These are phyloP conservation scores for Grus americana DNA, from an alignment of 2,113 vertebrate species.

Conservation along the genomic window DNA sequence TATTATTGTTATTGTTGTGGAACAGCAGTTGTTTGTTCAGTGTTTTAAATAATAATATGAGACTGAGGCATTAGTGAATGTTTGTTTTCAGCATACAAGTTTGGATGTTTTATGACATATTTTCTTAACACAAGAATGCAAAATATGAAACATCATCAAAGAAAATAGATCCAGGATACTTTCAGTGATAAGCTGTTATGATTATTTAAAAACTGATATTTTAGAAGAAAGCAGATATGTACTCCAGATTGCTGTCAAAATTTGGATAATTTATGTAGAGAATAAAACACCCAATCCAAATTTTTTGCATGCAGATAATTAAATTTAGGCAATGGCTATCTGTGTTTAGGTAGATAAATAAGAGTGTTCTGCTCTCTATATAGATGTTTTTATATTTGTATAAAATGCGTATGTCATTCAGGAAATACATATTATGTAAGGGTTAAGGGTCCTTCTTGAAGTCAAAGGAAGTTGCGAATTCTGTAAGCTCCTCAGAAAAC, in stretches of 20 bases:
- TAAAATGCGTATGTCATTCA: neutral
- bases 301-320: neutral
- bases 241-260: conserved; percentile 59
- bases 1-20: neutral
- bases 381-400: neutral
- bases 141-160: conserved; percentile 20
- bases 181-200: conserved; percentile 34
- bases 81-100: conserved; percentile 7
- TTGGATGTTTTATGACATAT: conserved; percentile 45
- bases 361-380: neutral
- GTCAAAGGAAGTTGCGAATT: neutral
- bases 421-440: neutral
- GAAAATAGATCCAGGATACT: conserved; percentile 40
- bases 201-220: conserved; percentile 34
- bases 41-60: conserved; percentile 29
- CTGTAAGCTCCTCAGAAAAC: neutral
- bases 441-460: neutral
- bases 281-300: conserved; percentile 5
- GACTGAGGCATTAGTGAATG: neutral
- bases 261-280: conserved; percentile 45
- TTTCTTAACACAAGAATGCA: neutral
- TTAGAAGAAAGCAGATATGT: conserved; percentile 40
- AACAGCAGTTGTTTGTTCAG: conserved; percentile 29
- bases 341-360: neutral
- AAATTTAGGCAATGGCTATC: neutral